phyloP scores from a whole-genome alignment of 2,888 invertebrate genomes.

The Amphipyra tragopoginis region DNA sequence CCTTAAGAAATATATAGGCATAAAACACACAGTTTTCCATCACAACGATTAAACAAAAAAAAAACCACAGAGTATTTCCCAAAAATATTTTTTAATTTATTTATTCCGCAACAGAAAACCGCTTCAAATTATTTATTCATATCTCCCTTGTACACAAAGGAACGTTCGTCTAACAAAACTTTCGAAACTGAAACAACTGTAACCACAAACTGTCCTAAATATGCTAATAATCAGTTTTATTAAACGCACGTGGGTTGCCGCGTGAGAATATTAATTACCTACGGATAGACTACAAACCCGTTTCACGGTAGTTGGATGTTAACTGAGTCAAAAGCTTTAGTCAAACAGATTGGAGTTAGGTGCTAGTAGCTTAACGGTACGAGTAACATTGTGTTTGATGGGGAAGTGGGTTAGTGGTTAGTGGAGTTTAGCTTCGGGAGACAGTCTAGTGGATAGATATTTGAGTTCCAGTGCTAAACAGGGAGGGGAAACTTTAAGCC shows the following conservation, averaged over 20 bases:
- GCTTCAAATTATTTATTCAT: not conserved
- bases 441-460: too few species aligned
- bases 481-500: too few species aligned
- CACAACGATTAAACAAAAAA: too few species aligned
- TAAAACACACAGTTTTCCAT: too few species aligned
- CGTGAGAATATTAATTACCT: slow-evolving; percentile 8
- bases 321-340: slow-evolving; percentile 32
- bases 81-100: too few species aligned
- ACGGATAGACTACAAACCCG: not conserved
- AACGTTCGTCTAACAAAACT: not conserved
- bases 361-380: not conserved
- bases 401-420: too few species aligned
- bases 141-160: not conserved
- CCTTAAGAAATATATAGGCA: too few species aligned
- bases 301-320: slow-evolving; percentile 25
- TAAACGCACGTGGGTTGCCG: not conserved
- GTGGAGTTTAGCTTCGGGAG: too few species aligned
- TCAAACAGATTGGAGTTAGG: slow-evolving; percentile 4
- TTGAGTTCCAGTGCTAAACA: too few species aligned
- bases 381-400: slow-evolving; percentile 6
- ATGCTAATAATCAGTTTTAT: not conserved
- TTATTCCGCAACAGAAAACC: not conserved
- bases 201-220: not conserved
- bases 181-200: not conserved
- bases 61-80: too few species aligned